A percentile compares a stretch with the other conserved stretches of the same genome.
phyloP scores from a whole-genome alignment of 2,113 vertebrate species.

The Trogon melanurus region DNA sequence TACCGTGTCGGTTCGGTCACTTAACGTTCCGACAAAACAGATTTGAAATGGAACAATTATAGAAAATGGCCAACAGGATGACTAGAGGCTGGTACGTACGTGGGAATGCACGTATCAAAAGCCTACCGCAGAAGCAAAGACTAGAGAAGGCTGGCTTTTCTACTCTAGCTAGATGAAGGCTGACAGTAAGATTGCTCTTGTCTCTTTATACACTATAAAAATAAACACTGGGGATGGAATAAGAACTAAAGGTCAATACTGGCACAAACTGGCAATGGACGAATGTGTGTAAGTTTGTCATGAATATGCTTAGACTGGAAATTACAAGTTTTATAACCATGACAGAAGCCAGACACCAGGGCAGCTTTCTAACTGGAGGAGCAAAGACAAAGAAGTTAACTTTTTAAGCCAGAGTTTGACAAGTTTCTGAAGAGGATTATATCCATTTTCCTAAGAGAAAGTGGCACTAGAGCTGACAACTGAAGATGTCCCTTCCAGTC shows the following conservation, averaged over 20 bases:
- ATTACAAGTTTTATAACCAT: background rate
- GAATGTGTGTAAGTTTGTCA: background rate
- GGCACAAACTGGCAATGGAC: background rate
- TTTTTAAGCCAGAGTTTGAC: background rate
- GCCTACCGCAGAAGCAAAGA: background rate
- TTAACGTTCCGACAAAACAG: background rate
- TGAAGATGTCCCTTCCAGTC: background rate
- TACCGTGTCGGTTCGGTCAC: background rate
- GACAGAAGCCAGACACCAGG: background rate
- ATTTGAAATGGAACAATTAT: background rate
- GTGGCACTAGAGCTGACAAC: background rate
- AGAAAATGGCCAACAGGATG: background rate
- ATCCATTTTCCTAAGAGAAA: background rate
- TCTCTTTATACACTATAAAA: background rate
- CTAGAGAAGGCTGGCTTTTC: background rate
- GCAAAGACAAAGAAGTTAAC: background rate
- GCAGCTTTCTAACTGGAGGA: background rate
- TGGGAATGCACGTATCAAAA: background rate
- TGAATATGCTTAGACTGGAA: background rate
- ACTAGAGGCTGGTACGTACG: background rate
- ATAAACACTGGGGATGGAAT: background rate
- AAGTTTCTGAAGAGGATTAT: background rate
- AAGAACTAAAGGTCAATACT: conserved; percentile 19
- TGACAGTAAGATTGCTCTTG: conserved; percentile 18
- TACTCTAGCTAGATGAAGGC: conserved; percentile 3